Conservation (phyloP, 2,797 vertebrate species). For the Discoglossus pictus region DNA sequence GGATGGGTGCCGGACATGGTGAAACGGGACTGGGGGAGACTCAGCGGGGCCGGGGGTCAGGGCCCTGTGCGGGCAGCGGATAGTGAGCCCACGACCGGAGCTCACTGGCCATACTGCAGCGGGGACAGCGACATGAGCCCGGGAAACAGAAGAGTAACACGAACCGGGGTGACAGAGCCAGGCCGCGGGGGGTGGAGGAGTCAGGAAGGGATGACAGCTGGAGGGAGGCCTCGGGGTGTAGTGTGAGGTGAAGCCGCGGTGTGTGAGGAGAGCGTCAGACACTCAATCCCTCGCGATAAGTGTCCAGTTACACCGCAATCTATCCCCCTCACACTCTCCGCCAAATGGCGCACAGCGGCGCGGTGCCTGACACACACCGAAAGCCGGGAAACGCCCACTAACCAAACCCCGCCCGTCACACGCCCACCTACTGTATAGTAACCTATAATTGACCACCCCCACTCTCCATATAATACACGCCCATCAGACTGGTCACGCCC, state of each 20-base stretch:
- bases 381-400: slow-evolving; percentile 10
- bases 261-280: too few species aligned
- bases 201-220: too few species aligned
- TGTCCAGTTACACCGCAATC: too few species aligned
- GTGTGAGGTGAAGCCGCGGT: too few species aligned
- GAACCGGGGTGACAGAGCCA: too few species aligned
- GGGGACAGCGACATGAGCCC: slow-evolving; percentile 18
- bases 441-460: too few species aligned
- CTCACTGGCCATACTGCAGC: slow-evolving; percentile 41
- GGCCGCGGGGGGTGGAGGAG: too few species aligned
- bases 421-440: slow-evolving; percentile 12
- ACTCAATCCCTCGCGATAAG: too few species aligned
- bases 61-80: slow-evolving; percentile 40
- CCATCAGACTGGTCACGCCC: not conserved
- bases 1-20: slow-evolving; percentile 40
- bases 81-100: slow-evolving; percentile 27
- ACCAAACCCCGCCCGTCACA: not conserved
- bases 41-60: slow-evolving; percentile 54
- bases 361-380: not conserved
- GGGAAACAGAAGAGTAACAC: not conserved
- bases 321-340: not conserved
- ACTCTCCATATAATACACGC: too few species aligned
- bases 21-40: not conserved
- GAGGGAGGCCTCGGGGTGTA: too few species aligned
- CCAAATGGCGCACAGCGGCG: slow-evolving; percentile 22